phyloP scores from a whole-genome alignment of 2,113 vertebrate genomes.

The Bubo scandiacus region DNA sequence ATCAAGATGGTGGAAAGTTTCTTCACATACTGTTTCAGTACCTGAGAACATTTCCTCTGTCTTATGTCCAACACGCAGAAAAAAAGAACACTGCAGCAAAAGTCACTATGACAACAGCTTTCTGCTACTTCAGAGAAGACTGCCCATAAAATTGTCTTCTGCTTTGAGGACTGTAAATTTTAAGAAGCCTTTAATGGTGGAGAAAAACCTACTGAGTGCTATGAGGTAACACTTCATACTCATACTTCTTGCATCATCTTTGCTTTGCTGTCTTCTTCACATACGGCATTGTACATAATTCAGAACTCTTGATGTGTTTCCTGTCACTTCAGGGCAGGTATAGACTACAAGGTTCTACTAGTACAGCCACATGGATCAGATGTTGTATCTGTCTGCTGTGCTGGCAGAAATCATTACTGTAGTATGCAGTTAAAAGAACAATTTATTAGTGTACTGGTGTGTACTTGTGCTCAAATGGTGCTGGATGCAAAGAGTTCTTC shows the following conservation, averaged over 20 bases:
- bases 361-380: not conserved
- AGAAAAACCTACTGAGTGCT: not conserved
- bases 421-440: not conserved
- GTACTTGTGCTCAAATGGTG: not conserved
- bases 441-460: not conserved
- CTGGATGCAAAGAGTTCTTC: not conserved
- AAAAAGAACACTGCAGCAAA: not conserved
- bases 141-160: not conserved
- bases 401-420: not conserved
- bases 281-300: not conserved
- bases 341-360: not conserved
- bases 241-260: not conserved
- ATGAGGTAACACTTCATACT: not conserved
- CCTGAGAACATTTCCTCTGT: not conserved
- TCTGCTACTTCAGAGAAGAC: not conserved
- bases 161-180: not conserved
- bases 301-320: not conserved
- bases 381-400: not conserved
- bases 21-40: not conserved
- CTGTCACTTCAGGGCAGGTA: not conserved
- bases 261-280: not conserved
- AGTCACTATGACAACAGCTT: not conserved
- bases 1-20: not conserved
- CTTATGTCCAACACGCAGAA: accelerated
- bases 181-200: not conserved